phyloP scores from a whole-genome alignment of 2,888 invertebrate genomes.

The Melanostoma mellinum region DNA sequence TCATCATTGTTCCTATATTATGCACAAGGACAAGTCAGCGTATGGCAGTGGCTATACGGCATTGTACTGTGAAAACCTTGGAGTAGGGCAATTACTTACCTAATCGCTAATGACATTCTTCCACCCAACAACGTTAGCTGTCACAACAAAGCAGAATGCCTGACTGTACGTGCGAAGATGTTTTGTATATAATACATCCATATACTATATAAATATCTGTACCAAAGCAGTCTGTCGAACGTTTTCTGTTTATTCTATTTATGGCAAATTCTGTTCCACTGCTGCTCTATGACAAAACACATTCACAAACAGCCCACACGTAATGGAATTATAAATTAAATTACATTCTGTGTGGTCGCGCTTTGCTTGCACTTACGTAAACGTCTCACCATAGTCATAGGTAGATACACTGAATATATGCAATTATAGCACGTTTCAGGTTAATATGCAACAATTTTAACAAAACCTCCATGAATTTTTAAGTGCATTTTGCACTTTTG shows the following conservation, averaged over 20 bases:
- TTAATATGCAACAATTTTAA: conserved; percentile 17
- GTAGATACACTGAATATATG: not conserved
- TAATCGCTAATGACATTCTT: conserved; percentile 51
- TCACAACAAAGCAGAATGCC: conserved; percentile 10
- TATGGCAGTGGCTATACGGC: conserved; percentile 17
- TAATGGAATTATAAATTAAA: conserved; percentile 64
- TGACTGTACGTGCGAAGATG: conserved; percentile 18
- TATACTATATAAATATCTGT: conserved; percentile 19
- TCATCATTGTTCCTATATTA: not conserved
- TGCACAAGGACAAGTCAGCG: conserved; percentile 5
- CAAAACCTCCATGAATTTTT: conserved; percentile 22
- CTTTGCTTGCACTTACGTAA: conserved; percentile 60
- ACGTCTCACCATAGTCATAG: conserved; percentile 33
- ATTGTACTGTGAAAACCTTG: conserved; percentile 44
- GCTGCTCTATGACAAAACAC: conserved; percentile 20
- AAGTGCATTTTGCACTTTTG: conserved; percentile 52
- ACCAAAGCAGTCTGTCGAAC: conserved; percentile 35
- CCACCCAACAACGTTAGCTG: not conserved
- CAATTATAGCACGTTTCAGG: not conserved
- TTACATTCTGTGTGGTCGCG: conserved; percentile 44
- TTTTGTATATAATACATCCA: conserved; percentile 9
- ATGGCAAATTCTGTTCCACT: conserved; percentile 28
- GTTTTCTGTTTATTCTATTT: conserved; percentile 51
- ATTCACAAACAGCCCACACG: conserved; percentile 31
- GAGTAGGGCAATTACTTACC: conserved; percentile 58